Percentiles rank a stretch among this genome's conserved stretches.
These are phyloP conservation scores for Pachycephus smyrnensis DNA, from an alignment of 2,888 invertebrate genomes.

Conservation along the genomic window DNA sequence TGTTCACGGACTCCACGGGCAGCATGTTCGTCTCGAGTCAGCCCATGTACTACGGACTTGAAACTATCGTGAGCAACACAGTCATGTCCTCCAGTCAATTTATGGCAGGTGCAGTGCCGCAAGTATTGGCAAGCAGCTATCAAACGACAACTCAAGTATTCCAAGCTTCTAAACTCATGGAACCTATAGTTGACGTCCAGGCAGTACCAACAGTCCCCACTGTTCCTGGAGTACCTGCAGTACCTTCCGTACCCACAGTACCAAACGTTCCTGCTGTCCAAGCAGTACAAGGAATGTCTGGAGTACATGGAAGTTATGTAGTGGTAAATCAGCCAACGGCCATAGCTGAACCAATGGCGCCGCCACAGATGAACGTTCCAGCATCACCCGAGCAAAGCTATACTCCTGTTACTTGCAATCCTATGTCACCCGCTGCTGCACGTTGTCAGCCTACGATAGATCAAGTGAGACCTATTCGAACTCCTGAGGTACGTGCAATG, in stretches of 20 bases:
- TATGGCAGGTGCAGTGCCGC: slow-evolving; percentile 84
- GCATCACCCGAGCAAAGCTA: slow-evolving; percentile 34
- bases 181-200: slow-evolving; percentile 82
- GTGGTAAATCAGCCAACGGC: slow-evolving; percentile 53
- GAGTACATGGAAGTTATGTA: slow-evolving; percentile 53
- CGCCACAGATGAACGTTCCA: slow-evolving; percentile 24
- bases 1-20: slow-evolving; percentile 71
- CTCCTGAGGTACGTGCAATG: slow-evolving; percentile 36
- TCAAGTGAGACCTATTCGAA: slow-evolving; percentile 38
- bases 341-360: slow-evolving; percentile 38
- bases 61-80: slow-evolving; percentile 89
- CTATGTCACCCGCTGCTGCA: slow-evolving; percentile 36
- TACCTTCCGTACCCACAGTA: slow-evolving; percentile 48
- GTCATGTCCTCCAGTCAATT: slow-evolving; percentile 92
- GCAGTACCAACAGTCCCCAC: slow-evolving; percentile 66
- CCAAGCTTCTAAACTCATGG: slow-evolving; percentile 84
- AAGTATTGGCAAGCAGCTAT: slow-evolving; percentile 84
- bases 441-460: slow-evolving; percentile 37
- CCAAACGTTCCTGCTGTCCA: slow-evolving; percentile 48
- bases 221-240: slow-evolving; percentile 46
- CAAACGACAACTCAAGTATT: slow-evolving; percentile 87
- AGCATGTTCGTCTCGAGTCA: slow-evolving; percentile 72
- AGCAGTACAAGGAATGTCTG: slow-evolving; percentile 45
- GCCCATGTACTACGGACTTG: slow-evolving; percentile 85
- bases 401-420: slow-evolving; percentile 39